Evolutionary conservation across 2,113 vertebrate genomes (phyloP), one percentile per base, ranked within the genome.

Genomic region (Phalacrocorax aristotelis): DNA sequence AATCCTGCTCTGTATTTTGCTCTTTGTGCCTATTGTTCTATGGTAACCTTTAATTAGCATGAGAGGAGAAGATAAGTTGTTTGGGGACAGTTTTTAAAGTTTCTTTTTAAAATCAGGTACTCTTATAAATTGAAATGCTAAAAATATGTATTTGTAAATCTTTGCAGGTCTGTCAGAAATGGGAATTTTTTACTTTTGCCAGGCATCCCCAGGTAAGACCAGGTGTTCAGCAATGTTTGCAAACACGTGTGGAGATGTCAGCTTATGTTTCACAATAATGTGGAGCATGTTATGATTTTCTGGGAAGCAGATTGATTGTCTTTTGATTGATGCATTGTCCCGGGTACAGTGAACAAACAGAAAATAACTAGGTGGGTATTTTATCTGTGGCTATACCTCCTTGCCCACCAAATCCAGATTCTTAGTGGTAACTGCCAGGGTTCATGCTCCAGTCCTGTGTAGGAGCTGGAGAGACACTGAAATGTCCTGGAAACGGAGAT

Each of bases 11-110:
- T 49, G 21, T 23, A 13, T 25, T 86, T 65, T 49, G n/a, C 26
- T 52, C 25, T 27, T n/a, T 42, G 26, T 0, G 1, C 8, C 2
- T 12, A 6, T 7, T 10, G 10, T 61, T 70, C 10, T 25, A 3
- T 8, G 1, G 40, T 55, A 60, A 90, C 3, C 12, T 48, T 68
- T 40, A 30, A 25, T 54, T 22, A 48, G 4, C 4, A 4, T 16
- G 10, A 8, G 4, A 12, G 16, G 34, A 49, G 36, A 68, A 64
- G 23, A 21, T 7, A 38, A 44, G 8, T 27, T 79, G 30, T 17
- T 70, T 66, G 27, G 66, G 57, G 60, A 19, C 13, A 61, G 13
- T 23, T 62, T 75, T 44, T 26, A 34, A 49, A 40, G 12, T 26
- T 71, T 52, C 4, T 55, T 11, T 49, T 46, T 7, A 25, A 61